These are phyloP conservation scores for Alouatta caraya DNA, from an alignment of 2,797 vertebrate genomes.

Conservation along the genomic window DNA sequence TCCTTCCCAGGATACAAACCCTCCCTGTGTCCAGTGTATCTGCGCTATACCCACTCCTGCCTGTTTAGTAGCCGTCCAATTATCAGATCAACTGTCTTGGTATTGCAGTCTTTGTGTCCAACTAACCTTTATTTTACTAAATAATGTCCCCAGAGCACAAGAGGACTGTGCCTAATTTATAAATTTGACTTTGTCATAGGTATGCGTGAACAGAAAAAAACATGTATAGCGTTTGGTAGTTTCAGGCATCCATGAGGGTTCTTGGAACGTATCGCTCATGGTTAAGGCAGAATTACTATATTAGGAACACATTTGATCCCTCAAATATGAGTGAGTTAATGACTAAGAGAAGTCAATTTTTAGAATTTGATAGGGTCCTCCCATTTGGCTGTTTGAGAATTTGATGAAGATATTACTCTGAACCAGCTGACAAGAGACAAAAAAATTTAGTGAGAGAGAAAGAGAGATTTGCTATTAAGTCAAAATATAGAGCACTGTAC, in stretches of 20 bases:
- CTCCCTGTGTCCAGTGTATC: too few relatives aligned
- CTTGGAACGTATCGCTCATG: neutral
- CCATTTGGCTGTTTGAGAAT: neutral
- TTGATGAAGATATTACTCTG: conserved; percentile 11
- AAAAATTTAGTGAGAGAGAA: neutral
- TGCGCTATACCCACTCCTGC: rapidly evolving
- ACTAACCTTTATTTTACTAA: neutral
- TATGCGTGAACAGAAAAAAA: neutral
- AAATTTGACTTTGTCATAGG: neutral
- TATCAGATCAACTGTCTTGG: neutral
- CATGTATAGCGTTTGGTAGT: neutral
- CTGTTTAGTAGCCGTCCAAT: neutral
- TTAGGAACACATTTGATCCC: neutral
- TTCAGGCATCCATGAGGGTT: neutral
- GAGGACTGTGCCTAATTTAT: neutral
- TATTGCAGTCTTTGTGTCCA: neutral
- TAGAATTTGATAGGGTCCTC: neutral
- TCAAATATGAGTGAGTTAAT: neutral
- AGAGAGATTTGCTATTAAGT: conserved; percentile 40
- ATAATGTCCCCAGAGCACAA: neutral
- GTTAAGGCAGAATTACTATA: neutral
- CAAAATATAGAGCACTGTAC: neutral
- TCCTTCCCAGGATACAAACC: neutral
- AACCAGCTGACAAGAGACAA: neutral
- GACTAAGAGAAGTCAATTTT: neutral